These are phyloP conservation scores for Dicranocentrus wangi DNA, from an alignment of 2,888 invertebrate genomes.

Conservation along the genomic window DNA sequence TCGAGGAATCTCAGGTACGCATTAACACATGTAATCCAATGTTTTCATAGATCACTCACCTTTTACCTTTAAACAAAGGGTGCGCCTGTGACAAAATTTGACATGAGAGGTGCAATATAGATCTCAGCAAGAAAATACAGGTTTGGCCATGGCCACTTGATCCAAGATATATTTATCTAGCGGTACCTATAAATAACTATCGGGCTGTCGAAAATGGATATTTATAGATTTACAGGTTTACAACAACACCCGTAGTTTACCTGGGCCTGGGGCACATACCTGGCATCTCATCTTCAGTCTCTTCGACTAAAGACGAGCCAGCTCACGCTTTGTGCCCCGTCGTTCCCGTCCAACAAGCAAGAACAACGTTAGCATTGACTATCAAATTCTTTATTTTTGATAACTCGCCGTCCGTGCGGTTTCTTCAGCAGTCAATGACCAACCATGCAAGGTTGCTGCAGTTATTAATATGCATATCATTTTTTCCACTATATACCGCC, in stretches of 20 bases:
- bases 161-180: not conserved
- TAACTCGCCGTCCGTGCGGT: constrained; percentile 3
- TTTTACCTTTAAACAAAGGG: not conserved
- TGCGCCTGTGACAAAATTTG: too few relatives aligned
- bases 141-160: constrained; percentile 29
- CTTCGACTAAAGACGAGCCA: not conserved
- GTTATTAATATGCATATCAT: constrained; percentile 4
- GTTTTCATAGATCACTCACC: constrained; percentile 49
- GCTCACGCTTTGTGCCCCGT: not conserved
- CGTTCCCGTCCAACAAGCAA: not conserved
- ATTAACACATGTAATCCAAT: too few relatives aligned
- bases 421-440: constrained; percentile 49
- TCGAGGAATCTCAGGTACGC: not conserved
- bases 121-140: not conserved
- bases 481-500: too few relatives aligned
- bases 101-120: too few relatives aligned
- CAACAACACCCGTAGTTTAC: constrained; percentile 45
- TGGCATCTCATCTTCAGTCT: not conserved
- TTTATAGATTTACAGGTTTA: constrained; percentile 45
- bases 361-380: not conserved
- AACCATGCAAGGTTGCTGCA: constrained; percentile 46
- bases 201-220: not conserved
- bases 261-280: not conserved
- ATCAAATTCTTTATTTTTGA: too few relatives aligned
- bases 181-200: not conserved